Evolutionary conservation across 2,113 vertebrate genomes (phyloP).

Genomic region (Marcusenius ussheri): DNA sequence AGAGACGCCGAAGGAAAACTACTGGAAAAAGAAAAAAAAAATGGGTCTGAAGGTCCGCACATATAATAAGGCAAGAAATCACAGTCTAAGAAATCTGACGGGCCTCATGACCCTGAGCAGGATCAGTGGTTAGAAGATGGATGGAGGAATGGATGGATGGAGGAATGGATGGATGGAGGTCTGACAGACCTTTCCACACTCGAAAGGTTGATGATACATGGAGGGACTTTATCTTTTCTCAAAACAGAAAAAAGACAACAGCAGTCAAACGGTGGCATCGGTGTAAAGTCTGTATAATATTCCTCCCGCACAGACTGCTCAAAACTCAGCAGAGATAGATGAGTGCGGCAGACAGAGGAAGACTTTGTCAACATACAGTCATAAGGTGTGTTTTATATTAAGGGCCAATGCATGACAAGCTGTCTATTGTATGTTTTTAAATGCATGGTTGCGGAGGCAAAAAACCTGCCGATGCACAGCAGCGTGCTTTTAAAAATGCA

Average conservation of each 20-base stretch:
- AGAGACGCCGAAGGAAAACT: neutral
- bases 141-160: neutral
- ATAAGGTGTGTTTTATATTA: neutral
- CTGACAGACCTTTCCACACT: neutral
- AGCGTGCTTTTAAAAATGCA: too few relatives aligned
- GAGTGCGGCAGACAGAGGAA: neutral
- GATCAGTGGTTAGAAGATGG: neutral
- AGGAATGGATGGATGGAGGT: neutral
- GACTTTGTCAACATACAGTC: neutral
- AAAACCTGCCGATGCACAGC: neutral
- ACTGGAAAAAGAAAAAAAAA: neutral
- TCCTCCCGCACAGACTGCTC: neutral
- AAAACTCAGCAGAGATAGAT: neutral
- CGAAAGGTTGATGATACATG: conserved; percentile 4
- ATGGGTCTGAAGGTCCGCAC: neutral
- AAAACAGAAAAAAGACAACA: neutral
- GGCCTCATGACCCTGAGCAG: neutral
- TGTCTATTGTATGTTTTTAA: neutral
- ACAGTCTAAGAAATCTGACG: neutral
- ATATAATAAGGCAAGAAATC: neutral
- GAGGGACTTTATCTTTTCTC: neutral
- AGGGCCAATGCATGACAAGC: neutral
- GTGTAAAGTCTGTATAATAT: neutral
- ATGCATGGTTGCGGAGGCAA: neutral
- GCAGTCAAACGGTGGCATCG: neutral